Evolutionary conservation across 1,140 invertebrate genomes (phyloP).

Genomic region (Oncopeltus fasciatus): DNA sequence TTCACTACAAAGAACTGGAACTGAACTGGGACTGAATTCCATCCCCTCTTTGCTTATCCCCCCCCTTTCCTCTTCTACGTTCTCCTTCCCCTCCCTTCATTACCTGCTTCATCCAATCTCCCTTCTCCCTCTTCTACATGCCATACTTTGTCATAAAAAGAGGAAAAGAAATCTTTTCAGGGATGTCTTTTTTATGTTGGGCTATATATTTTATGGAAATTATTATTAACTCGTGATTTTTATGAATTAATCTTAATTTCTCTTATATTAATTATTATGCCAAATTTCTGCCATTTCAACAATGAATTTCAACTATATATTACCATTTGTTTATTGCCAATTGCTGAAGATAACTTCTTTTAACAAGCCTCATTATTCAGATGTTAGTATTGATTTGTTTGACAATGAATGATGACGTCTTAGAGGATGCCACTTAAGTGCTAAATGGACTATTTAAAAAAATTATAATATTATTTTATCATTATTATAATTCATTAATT

Average conservation of each 20-base stretch:
- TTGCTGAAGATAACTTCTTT: no score
- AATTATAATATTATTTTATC: neutral
- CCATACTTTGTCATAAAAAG: neutral
- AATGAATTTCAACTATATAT: no score
- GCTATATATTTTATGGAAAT: no score
- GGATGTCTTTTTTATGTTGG: no score
- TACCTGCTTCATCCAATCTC: neutral
- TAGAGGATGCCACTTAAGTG: neutral
- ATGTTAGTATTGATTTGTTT: slow-evolving; percentile 3
- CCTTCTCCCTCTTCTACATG: neutral
- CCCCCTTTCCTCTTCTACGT: neutral
- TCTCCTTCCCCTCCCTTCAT: neutral
- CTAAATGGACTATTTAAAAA: neutral
- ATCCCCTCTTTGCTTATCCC: slow-evolving; percentile 2
- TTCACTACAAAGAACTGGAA: neutral
- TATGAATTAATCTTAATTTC: no score
- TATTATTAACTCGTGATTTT: no score
- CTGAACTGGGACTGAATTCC: slow-evolving; percentile 6
- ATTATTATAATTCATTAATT: no score
- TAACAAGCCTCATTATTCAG: no score
- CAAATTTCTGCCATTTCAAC: no score
- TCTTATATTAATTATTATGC: no score
- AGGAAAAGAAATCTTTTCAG: neutral
- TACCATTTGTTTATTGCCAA: no score
- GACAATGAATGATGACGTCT: slow-evolving; percentile 6